Percentiles rank a stretch among this genome's conserved stretches.
These are phyloP conservation scores for Erpobdella octoculata DNA, from an alignment of 2,888 invertebrate species.

Conservation along the genomic window DNA sequence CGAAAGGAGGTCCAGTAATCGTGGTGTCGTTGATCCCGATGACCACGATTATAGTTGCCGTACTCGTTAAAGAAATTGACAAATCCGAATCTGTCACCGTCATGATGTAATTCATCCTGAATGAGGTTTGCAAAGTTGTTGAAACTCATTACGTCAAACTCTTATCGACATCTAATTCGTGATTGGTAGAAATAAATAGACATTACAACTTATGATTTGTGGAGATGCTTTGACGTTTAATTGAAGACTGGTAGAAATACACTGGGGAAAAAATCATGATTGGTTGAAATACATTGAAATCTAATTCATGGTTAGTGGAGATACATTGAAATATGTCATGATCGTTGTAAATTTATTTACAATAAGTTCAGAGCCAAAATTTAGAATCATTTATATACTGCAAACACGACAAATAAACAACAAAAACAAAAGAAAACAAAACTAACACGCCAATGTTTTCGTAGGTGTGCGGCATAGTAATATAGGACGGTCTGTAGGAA, in stretches of 20 bases:
- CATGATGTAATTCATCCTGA: conserved; percentile 23
- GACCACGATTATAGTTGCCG: conserved; percentile 24
- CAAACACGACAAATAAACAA: neutral
- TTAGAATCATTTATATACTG: too few relatives aligned
- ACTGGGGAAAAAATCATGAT: too few relatives aligned
- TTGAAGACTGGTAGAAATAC: too few relatives aligned
- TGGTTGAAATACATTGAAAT: too few relatives aligned
- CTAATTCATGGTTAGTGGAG: too few relatives aligned
- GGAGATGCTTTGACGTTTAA: too few relatives aligned
- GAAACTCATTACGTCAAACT: neutral
- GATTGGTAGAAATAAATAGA: too few relatives aligned
- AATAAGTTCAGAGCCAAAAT: too few relatives aligned
- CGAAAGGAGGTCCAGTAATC: conserved; percentile 36
- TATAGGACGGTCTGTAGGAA: conserved; percentile 19
- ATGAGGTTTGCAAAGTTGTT: neutral
- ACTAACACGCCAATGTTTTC: conserved; percentile 20
- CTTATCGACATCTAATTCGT: neutral
- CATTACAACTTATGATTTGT: too few relatives aligned
- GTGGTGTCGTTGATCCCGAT: conserved; percentile 44
- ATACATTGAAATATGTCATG: neutral
- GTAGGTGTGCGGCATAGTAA: conserved; percentile 33
- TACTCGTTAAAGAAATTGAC: neutral
- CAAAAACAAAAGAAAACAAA: neutral
- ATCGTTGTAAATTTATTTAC: neutral
- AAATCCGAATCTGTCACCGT: conserved; percentile 13